Conservation (phyloP, 1,140 invertebrate genomes). For the Bemisia tabaci region DNA sequence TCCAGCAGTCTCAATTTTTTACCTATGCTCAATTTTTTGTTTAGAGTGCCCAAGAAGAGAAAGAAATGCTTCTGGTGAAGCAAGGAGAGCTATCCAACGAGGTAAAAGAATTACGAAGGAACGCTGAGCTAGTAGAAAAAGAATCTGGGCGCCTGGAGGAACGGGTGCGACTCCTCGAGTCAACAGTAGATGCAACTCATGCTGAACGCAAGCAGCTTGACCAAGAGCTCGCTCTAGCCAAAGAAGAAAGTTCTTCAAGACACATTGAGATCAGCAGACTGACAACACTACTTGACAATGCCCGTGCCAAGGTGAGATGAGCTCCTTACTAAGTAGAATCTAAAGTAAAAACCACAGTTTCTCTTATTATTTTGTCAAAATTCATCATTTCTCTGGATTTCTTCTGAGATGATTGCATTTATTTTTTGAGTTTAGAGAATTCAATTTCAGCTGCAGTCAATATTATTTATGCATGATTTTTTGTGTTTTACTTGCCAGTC, state of each 20-base stretch:
- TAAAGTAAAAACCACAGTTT: conserved; percentile 2
- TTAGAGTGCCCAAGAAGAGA: conserved; percentile 63
- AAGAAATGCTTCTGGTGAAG: conserved; percentile 53
- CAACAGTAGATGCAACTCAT: conserved; percentile 49
- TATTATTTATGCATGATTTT: too few species aligned
- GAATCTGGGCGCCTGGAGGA: conserved; percentile 51
- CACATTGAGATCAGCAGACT: conserved; percentile 60
- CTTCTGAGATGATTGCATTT: too few species aligned
- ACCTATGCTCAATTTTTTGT: too few species aligned
- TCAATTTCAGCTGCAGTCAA: too few species aligned
- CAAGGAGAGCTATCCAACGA: conserved; percentile 61
- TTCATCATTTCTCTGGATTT: too few species aligned
- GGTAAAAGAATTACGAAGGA: conserved; percentile 37
- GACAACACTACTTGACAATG: conserved; percentile 62
- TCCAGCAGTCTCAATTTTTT: too few species aligned
- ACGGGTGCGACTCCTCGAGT: conserved; percentile 43
- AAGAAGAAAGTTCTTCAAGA: conserved; percentile 40
- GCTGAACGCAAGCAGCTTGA: conserved; percentile 58
- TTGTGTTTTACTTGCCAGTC: too few species aligned
- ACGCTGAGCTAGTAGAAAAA: conserved; percentile 36
- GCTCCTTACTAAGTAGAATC: conserved; percentile 2
- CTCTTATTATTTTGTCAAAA: too few species aligned
- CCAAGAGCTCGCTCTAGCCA: conserved; percentile 48
- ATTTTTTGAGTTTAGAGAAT: too few species aligned
- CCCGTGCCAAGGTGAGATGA: conserved; percentile 44